Evolutionary conservation across 2,113 vertebrate species (phyloP).

Genomic region (Rhineura floridana): DNA sequence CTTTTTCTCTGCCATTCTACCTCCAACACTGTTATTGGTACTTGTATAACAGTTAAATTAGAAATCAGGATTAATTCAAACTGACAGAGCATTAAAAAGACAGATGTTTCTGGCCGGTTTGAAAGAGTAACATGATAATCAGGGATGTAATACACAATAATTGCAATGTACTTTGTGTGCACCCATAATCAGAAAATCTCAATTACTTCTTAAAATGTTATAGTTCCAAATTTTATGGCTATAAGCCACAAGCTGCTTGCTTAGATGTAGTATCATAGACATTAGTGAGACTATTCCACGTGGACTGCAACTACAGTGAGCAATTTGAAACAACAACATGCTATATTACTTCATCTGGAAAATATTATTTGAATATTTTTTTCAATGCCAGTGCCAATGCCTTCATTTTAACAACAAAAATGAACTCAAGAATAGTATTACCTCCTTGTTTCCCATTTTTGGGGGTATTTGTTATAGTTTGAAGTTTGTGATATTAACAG

Average conservation of each 20-base stretch:
- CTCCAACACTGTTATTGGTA: background rate
- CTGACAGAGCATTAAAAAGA: slow-evolving; percentile 10
- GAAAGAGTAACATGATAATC: background rate
- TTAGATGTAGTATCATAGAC: background rate
- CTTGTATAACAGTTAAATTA: background rate
- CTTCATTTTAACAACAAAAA: background rate
- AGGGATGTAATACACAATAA: background rate
- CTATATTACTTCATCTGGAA: background rate
- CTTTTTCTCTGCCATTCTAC: background rate
- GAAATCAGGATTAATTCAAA: background rate
- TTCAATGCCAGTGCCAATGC: background rate
- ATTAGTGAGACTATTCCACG: background rate
- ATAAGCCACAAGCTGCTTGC: background rate
- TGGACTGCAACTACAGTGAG: background rate
- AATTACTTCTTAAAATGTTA: background rate
- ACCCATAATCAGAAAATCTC: background rate
- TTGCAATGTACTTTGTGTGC: background rate
- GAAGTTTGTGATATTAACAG: background rate
- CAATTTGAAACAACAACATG: background rate
- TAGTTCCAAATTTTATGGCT: background rate
- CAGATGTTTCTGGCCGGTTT: background rate
- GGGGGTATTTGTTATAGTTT: background rate
- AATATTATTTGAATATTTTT: background rate
- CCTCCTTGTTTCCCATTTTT: background rate
- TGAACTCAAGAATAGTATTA: background rate